Evolutionary conservation across 2,888 invertebrate genomes (phyloP), one percentile per base, ranked within the genome.

Genomic region (Capitulum mitella): DNA sequence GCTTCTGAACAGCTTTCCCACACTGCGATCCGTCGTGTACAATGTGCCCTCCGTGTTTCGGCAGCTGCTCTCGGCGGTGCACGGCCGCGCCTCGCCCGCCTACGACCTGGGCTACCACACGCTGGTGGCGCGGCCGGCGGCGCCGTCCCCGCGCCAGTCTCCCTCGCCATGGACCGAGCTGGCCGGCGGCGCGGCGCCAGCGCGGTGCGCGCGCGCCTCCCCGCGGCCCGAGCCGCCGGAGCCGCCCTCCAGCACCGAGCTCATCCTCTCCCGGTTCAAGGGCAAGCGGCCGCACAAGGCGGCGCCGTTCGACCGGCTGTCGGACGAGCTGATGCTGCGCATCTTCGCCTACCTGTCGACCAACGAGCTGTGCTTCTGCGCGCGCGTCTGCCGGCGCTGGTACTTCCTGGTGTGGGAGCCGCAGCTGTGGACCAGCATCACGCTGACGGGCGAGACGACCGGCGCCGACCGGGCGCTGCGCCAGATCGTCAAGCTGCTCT

Each of bases 101-200:
- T 80, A 81, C 54, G 93, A 93, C 86, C 92, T 93, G 85, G 93
- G 93, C 1, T 93, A 93, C 86, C 93, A 93, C 83, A 93, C 93
- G 14, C 86, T 93, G 79, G 91, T 82, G 77, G 81, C 82, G 26
- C 78, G 82, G 40, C 78, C 80, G 70, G 79, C 80, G 14, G 80
- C 81, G 40, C 77, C 81, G 12, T 81, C 82, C 3, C 81, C 82
- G 80, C 82, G 80, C 79, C 43, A 80, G 79, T 19, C 80, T 80
- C 70, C 82, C 79, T 37, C 78, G 79, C 54, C 81, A 79, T 34
- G 80, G 80, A 12, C 85, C 86, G 3, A 84, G 84, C 79, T 83
- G 85, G 64, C 81, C 78, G 26, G 80, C 78, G 64, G 78, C 78
- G 46, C 79, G 77, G 26, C 77, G 70, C 48, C 43, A n/a, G 5